Percentiles rank a stretch among this genome's conserved stretches.
These are phyloP conservation scores for Acrocephalus scirpaceus DNA, from an alignment of 2,797 vertebrate species.

Conservation along the genomic window DNA sequence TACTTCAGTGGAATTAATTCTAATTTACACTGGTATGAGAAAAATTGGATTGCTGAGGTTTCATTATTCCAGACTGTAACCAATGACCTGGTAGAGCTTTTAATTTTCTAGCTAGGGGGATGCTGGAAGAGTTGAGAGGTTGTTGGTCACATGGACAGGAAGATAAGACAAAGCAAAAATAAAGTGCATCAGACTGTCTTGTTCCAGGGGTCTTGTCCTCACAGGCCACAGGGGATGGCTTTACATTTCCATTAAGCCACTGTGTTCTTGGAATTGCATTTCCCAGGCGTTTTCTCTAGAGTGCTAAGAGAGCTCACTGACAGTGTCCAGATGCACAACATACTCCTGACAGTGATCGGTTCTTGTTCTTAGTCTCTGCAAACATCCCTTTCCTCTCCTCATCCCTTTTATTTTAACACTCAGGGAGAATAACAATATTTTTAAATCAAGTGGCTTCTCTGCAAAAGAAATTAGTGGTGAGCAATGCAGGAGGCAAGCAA, in stretches of 20 bases:
- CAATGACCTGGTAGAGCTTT: background rate
- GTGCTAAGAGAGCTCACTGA: background rate
- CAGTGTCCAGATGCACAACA: background rate
- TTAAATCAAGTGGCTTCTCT: background rate
- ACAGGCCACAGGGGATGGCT: background rate
- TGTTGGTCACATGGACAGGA: background rate
- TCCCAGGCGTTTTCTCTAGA: background rate
- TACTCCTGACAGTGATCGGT: background rate
- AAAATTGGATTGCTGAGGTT: background rate
- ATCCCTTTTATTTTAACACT: background rate
- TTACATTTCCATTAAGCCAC: conserved; percentile 24
- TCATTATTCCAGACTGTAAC: background rate
- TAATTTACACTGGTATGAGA: background rate
- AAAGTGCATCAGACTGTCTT: background rate
- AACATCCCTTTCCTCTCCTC: background rate
- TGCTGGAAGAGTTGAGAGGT: background rate
- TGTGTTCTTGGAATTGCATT: background rate
- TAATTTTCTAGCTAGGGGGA: background rate
- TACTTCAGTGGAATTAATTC: conserved; percentile 20
- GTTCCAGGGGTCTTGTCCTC: background rate
- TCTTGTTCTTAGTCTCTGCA: background rate
- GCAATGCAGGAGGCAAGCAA: background rate
- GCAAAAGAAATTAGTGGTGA: background rate
- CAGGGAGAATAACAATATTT: background rate
- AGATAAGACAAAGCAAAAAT: conserved; percentile 19